Evolutionary conservation across 1,140 invertebrate genomes (phyloP).

Genomic region (Oncopodura yosiiana): DNA sequence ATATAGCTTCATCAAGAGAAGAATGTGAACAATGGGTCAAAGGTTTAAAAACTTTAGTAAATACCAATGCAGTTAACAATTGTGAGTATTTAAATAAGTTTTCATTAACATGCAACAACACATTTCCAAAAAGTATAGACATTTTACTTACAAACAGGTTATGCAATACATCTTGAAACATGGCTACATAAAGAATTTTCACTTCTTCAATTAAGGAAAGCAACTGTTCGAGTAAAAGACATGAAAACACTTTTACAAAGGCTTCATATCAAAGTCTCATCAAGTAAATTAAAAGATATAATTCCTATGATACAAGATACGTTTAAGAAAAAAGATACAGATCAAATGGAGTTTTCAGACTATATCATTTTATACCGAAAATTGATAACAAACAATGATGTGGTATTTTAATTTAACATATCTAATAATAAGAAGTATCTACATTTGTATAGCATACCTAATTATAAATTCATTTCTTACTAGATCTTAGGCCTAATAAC

Average conservation of each 20-base stretch:
- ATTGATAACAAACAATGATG: no score
- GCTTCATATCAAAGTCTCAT: constrained; percentile 84
- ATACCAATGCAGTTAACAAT: constrained; percentile 69
- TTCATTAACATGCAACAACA: no score
- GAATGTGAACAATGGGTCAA: constrained; percentile 82
- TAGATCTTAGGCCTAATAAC: no score
- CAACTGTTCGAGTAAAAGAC: constrained; percentile 76
- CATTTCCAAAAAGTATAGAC: no score
- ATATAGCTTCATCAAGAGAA: constrained; percentile 71
- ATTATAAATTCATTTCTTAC: no score
- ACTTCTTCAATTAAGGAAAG: constrained; percentile 37
- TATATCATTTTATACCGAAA: no score
- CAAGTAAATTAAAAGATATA: no score
- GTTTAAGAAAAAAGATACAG: no score
- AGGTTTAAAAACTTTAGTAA: constrained; percentile 66
- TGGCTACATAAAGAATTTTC: constrained; percentile 91
- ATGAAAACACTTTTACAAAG: constrained; percentile 80
- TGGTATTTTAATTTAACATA: neutral
- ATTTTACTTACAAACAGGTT: no score
- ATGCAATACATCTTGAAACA: constrained; percentile 77
- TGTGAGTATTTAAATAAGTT: no score
- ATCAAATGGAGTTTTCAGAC: no score
- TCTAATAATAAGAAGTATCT: neutral
- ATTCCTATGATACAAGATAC: no score
- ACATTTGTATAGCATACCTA: constrained; percentile 46